Conservation (phyloP, 2,888 invertebrate species). For the Ichneumoninae sp. region DNA sequence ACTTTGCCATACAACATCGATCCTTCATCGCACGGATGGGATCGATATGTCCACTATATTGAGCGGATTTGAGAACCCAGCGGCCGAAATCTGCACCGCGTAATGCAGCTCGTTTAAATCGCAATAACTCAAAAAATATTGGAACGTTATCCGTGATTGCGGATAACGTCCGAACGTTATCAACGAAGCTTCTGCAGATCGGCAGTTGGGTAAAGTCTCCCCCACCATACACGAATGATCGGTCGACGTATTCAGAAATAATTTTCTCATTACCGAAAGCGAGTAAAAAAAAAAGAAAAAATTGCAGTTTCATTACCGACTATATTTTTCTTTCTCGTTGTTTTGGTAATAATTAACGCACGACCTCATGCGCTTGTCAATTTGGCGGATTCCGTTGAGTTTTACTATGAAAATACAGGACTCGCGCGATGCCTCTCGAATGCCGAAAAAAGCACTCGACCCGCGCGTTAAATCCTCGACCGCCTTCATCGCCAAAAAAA, state of each 20-base stretch:
- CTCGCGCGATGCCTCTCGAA: background rate
- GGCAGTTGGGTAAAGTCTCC: background rate
- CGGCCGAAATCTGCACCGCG: background rate
- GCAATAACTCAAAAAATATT: background rate
- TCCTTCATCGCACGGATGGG: background rate
- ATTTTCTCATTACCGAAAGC: background rate
- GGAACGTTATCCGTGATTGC: background rate
- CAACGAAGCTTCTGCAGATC: background rate
- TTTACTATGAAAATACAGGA: conserved; percentile 16
- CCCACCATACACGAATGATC: background rate
- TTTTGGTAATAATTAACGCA: background rate
- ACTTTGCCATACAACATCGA: background rate
- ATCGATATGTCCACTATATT: background rate
- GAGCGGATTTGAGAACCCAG: background rate
- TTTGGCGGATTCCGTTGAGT: background rate
- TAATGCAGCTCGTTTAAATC: background rate
- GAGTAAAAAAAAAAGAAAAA: background rate
- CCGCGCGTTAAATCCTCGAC: background rate
- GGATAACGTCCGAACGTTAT: background rate
- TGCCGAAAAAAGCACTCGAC: background rate
- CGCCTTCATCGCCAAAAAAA: background rate
- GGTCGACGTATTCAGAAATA: background rate
- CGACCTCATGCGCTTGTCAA: background rate
- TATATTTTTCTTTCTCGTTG: background rate
- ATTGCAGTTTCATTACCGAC: background rate